Base-by-base conservation (phyloP, 23 tunicate species). In the Aplidium turbinatum region DNA sequence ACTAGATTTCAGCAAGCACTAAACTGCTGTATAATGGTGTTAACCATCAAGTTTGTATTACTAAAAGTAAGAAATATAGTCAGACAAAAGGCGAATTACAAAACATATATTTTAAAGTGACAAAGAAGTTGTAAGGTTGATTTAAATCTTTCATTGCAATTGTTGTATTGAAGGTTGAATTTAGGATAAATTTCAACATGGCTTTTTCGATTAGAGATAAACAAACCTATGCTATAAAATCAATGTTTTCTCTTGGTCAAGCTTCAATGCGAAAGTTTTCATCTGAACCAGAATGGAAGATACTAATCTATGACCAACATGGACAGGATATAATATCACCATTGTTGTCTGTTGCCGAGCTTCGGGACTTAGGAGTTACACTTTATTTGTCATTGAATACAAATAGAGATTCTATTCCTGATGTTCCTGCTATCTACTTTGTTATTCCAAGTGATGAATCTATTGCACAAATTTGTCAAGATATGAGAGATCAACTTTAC, bases 301-400 rank as follows among this genome's bases (percentile, higher is more conserved):
- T 95, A 11, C 68, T 95, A 11, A 84, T 95, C 28, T 95, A 95
- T 73, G 99, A 95, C 53, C 75, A 95, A 36, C 45, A 61, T 74
- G 99, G 99, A 4, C 91, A 91, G 68, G 99, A 95, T 73, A 95
- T 95, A 2, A 83, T 95, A 58, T 80, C 90, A 9, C 99, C 99
- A 1, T 55, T 95, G 23, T 32, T 95, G 20, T 95, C 99, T 1
- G 99, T 95, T 31, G 89, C 92, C 40, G 92, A 95, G 21, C 57
- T 95, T 54, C 73, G 88, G 19, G 85, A 89, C 24, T 48, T 89
- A 33, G 99, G 99, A 26, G 90, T 95, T 31, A 95, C 99, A 3
- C 73, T 95, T 30, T 82, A 84, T 58, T 40, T 84, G 57, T 76
- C 86, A 11, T 66, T 95, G 3, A 77, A 95, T 47, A 38, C 82